phyloP scores from a whole-genome alignment of 2,797 vertebrate genomes.

The Ceryle rudis region DNA sequence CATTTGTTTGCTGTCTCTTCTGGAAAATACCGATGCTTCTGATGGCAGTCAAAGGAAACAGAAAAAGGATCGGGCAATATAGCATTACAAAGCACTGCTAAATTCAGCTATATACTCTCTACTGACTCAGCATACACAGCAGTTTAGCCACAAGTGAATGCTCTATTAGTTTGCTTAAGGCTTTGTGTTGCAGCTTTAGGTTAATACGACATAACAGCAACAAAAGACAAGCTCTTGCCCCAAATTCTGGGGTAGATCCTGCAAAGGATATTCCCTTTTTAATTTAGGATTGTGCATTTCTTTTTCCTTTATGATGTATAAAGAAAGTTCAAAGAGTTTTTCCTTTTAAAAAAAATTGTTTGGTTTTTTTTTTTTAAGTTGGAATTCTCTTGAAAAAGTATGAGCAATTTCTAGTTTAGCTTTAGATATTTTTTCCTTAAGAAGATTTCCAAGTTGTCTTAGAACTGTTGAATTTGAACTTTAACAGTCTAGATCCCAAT shows the following conservation, averaged over 20 bases:
- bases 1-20: conserved; percentile 85
- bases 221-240: background rate
- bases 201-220: background rate
- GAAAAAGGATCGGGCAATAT: conserved; percentile 62
- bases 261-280: background rate
- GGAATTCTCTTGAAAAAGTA: background rate
- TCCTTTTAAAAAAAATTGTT: too few relatives aligned
- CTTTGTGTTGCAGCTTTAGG: background rate
- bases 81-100: conserved; percentile 44
- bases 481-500: background rate
- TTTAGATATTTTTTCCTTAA: background rate
- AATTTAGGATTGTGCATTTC: background rate
- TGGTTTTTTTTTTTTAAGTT: too few relatives aligned
- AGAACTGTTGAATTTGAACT: conserved; percentile 21
- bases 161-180: background rate
- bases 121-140: background rate
- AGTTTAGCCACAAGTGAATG: background rate
- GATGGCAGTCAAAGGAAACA: conserved; percentile 74
- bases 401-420: background rate
- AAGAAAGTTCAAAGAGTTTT: background rate
- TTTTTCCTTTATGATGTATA: background rate
- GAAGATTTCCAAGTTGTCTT: background rate
- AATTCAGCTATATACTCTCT: conserved; percentile 1
- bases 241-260: background rate
- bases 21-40: conserved; percentile 80